Evolutionary conservation across 1,140 invertebrate genomes (phyloP), one percentile per base, ranked within the genome.

Genomic region (Adelges cooleyi): DNA sequence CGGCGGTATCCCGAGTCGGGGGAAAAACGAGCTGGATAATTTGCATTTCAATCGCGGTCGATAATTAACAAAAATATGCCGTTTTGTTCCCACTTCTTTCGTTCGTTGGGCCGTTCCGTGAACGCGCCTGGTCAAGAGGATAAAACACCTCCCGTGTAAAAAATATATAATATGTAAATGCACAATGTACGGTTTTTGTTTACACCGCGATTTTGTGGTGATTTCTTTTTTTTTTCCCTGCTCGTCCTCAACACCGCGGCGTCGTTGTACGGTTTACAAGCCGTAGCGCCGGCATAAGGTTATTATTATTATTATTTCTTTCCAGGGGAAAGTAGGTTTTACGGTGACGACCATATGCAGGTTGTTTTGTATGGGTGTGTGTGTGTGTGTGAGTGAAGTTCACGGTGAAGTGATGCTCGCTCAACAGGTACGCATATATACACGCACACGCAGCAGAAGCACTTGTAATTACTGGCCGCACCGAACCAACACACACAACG

Each of bases 341-440:
- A 62, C 56, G 56, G 56, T 62, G 56, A 62, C 56, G 56, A 62
- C 56, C 56, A 62, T 62, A 62, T 62, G 56, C 56, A 62, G 56
- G 56, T 62, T 62, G 42, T 62, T 62, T 42, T 59, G 6, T 38
- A n/a, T n/a, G n/a, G 6, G 11, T 54, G 15, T 54, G 23, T 62
- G 23, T 46, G 22, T 59, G 3, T 18, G 23, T 44, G 40, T 62
- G 17, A 29, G 56, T 62, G 56, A 62, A 62, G 56, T 62, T 62
- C 56, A 62, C 56, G 56, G 56, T 62, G 56, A 62, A 62, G 56
- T 48, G 56, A 62, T 62, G 56, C 56, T 62, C 56, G 56, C 56
- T 62, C 56, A 62, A 62, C 56, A 62, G 56, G 56, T 62, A 62
- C 25, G 22, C 25, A 48, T 42, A 25, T 18, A 48, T 42, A 25